phyloP scores from a whole-genome alignment of 1,140 invertebrate species.

The Saccostrea glomerata region DNA sequence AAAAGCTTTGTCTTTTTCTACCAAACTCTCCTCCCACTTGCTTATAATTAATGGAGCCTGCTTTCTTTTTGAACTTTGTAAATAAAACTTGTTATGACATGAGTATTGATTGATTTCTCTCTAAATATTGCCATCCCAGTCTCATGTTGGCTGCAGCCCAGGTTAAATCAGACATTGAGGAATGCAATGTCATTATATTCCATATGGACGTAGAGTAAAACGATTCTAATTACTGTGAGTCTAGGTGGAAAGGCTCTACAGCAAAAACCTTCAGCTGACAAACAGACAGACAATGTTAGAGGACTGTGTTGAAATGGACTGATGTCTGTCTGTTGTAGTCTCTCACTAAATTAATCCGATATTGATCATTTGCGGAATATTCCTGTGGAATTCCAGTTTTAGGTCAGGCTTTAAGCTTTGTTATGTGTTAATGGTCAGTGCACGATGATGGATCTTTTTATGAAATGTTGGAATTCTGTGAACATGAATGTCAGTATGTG shows the following conservation, averaged over 20 bases:
- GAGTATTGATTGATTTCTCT: neutral
- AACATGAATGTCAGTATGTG: neutral
- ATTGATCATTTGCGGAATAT: neutral
- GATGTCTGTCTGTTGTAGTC: neutral
- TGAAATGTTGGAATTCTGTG: neutral
- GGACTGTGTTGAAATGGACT: neutral
- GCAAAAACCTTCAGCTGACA: neutral
- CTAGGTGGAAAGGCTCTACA: neutral
- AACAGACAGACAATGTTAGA: neutral
- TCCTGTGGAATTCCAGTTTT: neutral
- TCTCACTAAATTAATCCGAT: neutral
- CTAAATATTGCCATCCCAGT: neutral
- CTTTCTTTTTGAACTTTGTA: conserved; percentile 13
- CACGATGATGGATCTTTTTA: neutral
- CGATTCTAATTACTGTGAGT: neutral
- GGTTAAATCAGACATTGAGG: neutral
- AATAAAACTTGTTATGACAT: conserved; percentile 15
- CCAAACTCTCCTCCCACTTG: neutral
- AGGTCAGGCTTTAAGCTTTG: neutral
- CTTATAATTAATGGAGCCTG: conserved; percentile 16
- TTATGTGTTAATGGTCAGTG: neutral
- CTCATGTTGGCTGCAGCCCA: neutral
- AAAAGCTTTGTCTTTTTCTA: conserved; percentile 18
- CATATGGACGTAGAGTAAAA: neutral
- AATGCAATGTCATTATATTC: neutral